phyloP scores from a whole-genome alignment of 2,797 vertebrate genomes.

The Rhinogobio ventralis region DNA sequence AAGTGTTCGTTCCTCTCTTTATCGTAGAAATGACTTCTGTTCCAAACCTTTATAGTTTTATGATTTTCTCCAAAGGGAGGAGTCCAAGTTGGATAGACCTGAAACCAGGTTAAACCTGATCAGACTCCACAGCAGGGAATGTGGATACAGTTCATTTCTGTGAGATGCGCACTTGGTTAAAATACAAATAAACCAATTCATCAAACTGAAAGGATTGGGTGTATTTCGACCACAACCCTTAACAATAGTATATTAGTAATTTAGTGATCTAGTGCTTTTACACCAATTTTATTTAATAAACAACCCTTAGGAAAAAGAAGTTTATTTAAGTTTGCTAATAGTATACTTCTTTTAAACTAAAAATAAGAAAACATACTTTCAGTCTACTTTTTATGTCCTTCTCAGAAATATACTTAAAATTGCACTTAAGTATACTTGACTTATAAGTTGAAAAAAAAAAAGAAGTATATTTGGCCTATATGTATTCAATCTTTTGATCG shows the following conservation, averaged over 20 bases:
- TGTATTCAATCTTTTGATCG: too few relatives aligned
- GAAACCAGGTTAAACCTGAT: constrained; percentile 67
- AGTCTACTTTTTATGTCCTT: too few relatives aligned
- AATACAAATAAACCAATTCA: constrained; percentile 12
- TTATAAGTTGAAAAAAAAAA: too few relatives aligned
- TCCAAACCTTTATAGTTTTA: constrained; percentile 59
- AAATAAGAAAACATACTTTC: too few relatives aligned
- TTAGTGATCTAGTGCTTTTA: neutral
- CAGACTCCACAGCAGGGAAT: constrained; percentile 68
- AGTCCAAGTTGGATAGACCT: constrained; percentile 60
- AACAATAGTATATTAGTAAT: too few relatives aligned
- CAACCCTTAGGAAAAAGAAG: neutral
- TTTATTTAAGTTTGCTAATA: too few relatives aligned
- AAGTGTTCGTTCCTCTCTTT: neutral
- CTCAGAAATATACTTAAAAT: too few relatives aligned
- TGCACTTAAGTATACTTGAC: too few relatives aligned
- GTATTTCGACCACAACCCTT: neutral
- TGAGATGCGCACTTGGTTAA: constrained; percentile 57
- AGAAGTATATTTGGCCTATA: too few relatives aligned
- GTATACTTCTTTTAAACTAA: too few relatives aligned
- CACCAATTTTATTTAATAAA: neutral
- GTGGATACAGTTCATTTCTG: constrained; percentile 70
- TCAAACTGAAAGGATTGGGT: neutral
- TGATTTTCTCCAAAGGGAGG: constrained; percentile 64
- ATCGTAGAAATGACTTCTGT: neutral